Conservation (phyloP, 2,888 invertebrate species). For the Mantis religiosa region DNA sequence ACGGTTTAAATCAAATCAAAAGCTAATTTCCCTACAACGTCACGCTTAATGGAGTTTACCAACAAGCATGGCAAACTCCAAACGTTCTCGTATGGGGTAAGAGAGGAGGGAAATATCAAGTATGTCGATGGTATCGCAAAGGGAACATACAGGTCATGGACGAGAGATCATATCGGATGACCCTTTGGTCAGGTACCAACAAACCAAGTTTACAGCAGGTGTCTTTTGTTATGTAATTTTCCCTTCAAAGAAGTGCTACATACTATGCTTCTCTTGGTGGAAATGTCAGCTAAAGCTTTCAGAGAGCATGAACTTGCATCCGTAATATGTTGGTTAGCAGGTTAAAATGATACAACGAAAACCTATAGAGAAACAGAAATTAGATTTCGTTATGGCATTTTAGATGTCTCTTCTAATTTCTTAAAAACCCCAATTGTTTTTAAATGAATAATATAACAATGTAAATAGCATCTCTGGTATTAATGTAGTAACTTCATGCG, state of each 20-base stretch:
- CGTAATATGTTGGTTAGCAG: no score
- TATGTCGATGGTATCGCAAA: neutral
- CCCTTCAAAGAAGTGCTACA: neutral
- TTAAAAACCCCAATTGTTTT: no score
- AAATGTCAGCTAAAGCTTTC: no score
- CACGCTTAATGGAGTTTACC: neutral
- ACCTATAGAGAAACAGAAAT: no score
- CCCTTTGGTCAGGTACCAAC: neutral
- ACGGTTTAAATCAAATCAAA: neutral
- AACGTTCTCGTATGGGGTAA: neutral
- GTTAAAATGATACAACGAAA: no score
- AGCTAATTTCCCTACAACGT: neutral
- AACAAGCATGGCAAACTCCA: neutral
- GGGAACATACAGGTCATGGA: neutral
- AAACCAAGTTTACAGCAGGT: neutral
- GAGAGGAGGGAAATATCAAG: neutral
- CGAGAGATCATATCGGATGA: neutral
- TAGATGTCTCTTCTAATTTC: no score
- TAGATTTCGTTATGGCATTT: no score
- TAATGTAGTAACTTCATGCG: no score
- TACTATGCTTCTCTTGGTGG: neutral
- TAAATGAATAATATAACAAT: no score
- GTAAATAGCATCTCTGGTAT: no score
- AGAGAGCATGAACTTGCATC: no score
- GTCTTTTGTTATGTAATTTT: neutral